Evolutionary conservation across 2,113 vertebrate species (phyloP).

Genomic region (Pionites leucogaster): DNA sequence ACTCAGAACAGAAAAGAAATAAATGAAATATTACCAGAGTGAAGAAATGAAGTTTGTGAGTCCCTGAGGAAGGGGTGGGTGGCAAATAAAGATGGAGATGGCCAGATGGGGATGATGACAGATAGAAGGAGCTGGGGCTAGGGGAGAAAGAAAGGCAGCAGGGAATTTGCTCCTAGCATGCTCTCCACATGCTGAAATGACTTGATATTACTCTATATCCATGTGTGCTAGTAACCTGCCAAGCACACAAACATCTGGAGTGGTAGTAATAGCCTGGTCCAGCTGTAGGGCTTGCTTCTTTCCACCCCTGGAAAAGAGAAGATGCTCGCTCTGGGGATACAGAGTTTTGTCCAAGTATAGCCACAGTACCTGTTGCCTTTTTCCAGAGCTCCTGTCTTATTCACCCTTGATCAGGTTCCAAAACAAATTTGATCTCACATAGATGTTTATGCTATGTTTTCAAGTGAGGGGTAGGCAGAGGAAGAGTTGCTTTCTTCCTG

Average conservation of each 20-base stretch:
- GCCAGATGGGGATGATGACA: not conserved
- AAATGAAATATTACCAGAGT: not conserved
- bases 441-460: not conserved
- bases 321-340: not conserved
- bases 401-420: not conserved
- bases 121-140: not conserved
- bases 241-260: not conserved
- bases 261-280: not conserved
- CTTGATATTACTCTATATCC: not conserved
- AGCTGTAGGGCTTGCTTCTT: not conserved
- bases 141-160: not conserved
- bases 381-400: not conserved
- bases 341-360: not conserved
- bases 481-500: not conserved
- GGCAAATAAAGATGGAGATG: not conserved
- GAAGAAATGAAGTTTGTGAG: not conserved
- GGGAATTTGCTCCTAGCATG: not conserved
- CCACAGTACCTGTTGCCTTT: not conserved
- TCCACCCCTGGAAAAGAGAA: not conserved
- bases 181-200: not conserved
- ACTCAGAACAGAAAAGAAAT: not conserved
- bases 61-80: not conserved
- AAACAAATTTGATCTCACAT: not conserved
- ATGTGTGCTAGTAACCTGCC: not conserved
- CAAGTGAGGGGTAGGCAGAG: not conserved